Percentiles rank a stretch among this genome's conserved stretches.
Evolutionary conservation across 2,888 invertebrate genomes (phyloP).

Genomic region (Euproctis similis): DNA sequence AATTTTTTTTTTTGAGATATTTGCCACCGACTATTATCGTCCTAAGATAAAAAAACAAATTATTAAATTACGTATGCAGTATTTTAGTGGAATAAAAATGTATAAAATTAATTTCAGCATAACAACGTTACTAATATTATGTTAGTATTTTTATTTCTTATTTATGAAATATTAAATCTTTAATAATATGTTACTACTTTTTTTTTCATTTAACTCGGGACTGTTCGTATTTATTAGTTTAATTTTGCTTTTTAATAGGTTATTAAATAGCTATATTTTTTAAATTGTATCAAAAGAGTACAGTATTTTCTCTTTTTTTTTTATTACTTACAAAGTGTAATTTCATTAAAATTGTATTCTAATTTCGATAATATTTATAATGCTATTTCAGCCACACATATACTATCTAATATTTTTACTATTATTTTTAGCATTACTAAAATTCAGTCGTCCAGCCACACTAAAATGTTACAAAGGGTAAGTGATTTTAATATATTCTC

Average conservation of each 20-base stretch:
- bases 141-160: slow-evolving; percentile 7
- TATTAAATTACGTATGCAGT: too few species aligned
- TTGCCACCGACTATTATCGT: too few species aligned
- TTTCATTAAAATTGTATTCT: too few species aligned
- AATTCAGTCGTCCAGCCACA: slow-evolving; percentile 34
- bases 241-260: neutral
- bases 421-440: slow-evolving; percentile 26
- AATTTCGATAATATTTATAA: too few species aligned
- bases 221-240: too few species aligned
- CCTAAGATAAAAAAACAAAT: too few species aligned
- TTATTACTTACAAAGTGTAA: too few species aligned
- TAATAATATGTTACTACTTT: too few species aligned
- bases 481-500: slow-evolving; percentile 17
- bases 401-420: neutral
- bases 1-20: too few species aligned
- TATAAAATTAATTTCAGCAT: slow-evolving; percentile 9
- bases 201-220: too few species aligned
- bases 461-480: slow-evolving; percentile 55
- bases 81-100: slow-evolving; percentile 22
- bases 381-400: too few species aligned
- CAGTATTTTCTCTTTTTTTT: neutral
- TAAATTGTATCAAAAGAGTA: neutral
- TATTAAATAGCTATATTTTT: neutral
- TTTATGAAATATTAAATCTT: too few species aligned
- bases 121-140: neutral